A percentile compares a stretch with the other conserved stretches of the same genome.
phyloP scores from a whole-genome alignment of 2,113 vertebrate species.

The Ivindomyrus marchei region DNA sequence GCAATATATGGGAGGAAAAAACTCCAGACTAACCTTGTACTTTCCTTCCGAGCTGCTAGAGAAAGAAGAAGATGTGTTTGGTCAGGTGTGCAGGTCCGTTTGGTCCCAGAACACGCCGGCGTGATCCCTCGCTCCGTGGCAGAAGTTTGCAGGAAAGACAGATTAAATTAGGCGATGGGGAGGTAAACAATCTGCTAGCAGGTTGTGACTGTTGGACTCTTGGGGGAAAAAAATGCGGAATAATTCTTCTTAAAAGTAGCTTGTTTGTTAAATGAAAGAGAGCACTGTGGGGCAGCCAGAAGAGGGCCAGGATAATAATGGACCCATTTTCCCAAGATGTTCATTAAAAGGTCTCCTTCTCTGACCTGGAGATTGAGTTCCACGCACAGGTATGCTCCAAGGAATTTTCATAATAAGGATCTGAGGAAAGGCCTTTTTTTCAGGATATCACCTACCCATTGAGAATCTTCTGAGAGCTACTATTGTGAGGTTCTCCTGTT shows the following conservation, averaged over 20 bases:
- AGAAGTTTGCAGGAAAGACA: slow-evolving; percentile 22
- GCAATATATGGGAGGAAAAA: not conserved
- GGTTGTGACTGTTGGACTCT: slow-evolving; percentile 16
- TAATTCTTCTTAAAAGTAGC: slow-evolving; percentile 42
- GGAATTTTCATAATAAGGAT: slow-evolving; percentile 63
- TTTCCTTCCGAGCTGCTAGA: not conserved
- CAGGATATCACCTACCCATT: slow-evolving; percentile 26
- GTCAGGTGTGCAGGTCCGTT: not conserved
- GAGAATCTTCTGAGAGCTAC: slow-evolving; percentile 28
- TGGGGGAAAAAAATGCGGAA: slow-evolving; percentile 27
- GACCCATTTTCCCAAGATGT: slow-evolving; percentile 55
- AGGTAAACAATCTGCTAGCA: slow-evolving; percentile 26
- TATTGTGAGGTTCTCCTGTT: slow-evolving; percentile 3
- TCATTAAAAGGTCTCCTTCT: slow-evolving; percentile 50
- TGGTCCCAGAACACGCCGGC: not conserved
- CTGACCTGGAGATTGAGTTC: slow-evolving; percentile 54
- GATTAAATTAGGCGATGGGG: slow-evolving; percentile 27
- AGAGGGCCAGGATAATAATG: slow-evolving; percentile 55
- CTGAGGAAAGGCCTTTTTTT: slow-evolving; percentile 54
- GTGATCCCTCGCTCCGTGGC: not conserved
- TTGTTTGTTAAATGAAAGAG: slow-evolving; percentile 54
- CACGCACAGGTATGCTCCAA: slow-evolving; percentile 45
- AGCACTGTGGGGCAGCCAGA: slow-evolving; percentile 58
- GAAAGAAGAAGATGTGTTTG: not conserved
- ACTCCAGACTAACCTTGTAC: not conserved